Percentiles rank a stretch among this genome's conserved stretches.
Evolutionary conservation across 2,797 vertebrate genomes (phyloP).

Genomic region (Enteromius trimaculatus): DNA sequence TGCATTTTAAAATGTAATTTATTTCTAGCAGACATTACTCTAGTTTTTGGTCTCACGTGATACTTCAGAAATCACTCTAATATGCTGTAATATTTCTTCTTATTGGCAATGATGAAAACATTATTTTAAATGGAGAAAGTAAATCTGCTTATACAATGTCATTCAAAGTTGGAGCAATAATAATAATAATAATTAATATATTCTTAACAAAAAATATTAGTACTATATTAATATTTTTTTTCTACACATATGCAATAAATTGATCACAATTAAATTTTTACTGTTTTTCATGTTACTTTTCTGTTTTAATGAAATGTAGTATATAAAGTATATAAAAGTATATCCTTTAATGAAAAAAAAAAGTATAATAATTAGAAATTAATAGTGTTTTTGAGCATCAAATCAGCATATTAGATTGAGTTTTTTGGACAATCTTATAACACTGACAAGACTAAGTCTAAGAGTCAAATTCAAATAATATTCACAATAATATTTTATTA

Average conservation of each 20-base stretch:
- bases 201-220: no score
- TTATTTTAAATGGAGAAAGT: neutral
- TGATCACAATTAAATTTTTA: neutral
- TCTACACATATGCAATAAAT: neutral
- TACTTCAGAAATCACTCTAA: neutral
- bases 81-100: neutral
- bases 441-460: neutral
- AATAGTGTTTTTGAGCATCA: neutral
- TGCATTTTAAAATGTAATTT: neutral
- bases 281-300: no score
- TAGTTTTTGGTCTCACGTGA: neutral
- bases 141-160: neutral
- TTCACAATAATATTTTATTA: neutral
- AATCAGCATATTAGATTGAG: neutral
- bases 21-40: neutral
- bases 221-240: neutral
- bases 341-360: no score
- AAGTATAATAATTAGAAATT: neutral
- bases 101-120: neutral
- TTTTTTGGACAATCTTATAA: neutral
- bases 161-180: neutral
- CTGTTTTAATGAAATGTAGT: no score
- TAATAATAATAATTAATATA: neutral
- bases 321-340: no score
- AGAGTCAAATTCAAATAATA: no score